Evolutionary conservation across 2,888 invertebrate genomes (phyloP).

Genomic region (Polietes domitor): DNA sequence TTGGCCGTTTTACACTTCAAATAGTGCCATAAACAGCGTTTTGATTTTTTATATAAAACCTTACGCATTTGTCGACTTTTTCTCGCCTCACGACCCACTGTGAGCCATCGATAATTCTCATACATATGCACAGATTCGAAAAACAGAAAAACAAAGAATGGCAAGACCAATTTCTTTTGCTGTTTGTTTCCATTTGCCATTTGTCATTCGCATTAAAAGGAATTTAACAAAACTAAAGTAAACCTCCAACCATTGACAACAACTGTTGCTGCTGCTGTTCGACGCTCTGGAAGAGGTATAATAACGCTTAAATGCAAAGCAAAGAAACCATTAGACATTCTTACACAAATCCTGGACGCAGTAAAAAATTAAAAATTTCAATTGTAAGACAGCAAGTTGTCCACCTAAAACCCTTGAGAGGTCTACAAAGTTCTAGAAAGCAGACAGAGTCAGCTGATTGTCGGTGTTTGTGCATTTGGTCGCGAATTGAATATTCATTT

Average conservation of each 20-base stretch:
- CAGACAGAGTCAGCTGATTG: too few relatives aligned
- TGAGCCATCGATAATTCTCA: background rate
- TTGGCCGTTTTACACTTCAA: too few relatives aligned
- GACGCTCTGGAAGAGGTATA: background rate
- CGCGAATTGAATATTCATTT: too few relatives aligned
- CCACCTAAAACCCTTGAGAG: too few relatives aligned
- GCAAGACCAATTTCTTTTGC: constrained; percentile 30
- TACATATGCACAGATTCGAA: background rate
- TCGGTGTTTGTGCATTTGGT: too few relatives aligned
- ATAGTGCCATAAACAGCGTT: background rate
- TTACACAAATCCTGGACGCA: too few relatives aligned
- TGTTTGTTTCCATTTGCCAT: background rate
- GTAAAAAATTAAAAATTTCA: too few relatives aligned
- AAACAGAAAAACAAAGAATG: constrained; percentile 17
- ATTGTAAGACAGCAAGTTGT: too few relatives aligned
- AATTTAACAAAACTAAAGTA: constrained; percentile 47
- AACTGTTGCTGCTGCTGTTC: background rate
- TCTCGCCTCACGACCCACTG: background rate
- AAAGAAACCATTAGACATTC: background rate
- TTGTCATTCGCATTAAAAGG: background rate
- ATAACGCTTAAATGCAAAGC: background rate
- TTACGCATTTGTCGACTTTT: too few relatives aligned
- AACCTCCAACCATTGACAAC: constrained; percentile 49
- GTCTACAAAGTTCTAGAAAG: too few relatives aligned
- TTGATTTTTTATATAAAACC: background rate